phyloP scores from a whole-genome alignment of 2,888 invertebrate species.

The Vanessa cardui region DNA sequence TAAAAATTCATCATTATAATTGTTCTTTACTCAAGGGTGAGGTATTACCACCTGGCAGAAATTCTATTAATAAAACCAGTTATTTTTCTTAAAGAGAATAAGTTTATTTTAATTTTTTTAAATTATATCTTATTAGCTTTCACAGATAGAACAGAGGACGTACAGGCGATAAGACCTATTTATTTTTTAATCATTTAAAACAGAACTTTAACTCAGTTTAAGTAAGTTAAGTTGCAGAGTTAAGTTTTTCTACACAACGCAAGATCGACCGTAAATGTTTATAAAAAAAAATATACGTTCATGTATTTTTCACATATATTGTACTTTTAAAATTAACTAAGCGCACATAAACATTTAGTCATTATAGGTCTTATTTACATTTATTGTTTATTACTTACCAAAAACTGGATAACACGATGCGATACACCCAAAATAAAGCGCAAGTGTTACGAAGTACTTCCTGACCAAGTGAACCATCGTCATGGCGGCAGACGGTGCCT shows the following conservation, averaged over 20 bases:
- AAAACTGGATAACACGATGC: constrained; percentile 68
- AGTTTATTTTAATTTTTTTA: background rate
- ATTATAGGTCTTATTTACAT: constrained; percentile 27
- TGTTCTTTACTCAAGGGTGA: background rate
- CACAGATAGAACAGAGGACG: too few species aligned
- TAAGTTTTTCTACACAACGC: constrained; percentile 7
- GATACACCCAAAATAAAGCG: constrained; percentile 74
- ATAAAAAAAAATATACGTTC: constrained; percentile 21
- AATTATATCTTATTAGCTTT: background rate
- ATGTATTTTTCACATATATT: constrained; percentile 14
- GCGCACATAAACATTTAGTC: constrained; percentile 3
- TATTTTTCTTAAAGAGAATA: background rate
- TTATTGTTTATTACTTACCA: constrained; percentile 60
- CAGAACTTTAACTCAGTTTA: background rate
- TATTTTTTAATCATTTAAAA: too few species aligned
- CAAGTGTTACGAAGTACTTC: constrained; percentile 69
- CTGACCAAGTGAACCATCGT: constrained; percentile 72
- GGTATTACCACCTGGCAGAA: background rate
- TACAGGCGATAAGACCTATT: too few species aligned
- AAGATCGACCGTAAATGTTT: constrained; percentile 16
- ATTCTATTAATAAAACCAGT: background rate
- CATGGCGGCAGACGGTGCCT: constrained; percentile 75
- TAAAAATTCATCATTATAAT: background rate
- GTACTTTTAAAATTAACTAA: constrained; percentile 5
- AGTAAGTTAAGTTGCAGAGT: background rate